Conservation (phyloP, 1,140 invertebrate species). For the Aphelenchoides fujianensis region DNA sequence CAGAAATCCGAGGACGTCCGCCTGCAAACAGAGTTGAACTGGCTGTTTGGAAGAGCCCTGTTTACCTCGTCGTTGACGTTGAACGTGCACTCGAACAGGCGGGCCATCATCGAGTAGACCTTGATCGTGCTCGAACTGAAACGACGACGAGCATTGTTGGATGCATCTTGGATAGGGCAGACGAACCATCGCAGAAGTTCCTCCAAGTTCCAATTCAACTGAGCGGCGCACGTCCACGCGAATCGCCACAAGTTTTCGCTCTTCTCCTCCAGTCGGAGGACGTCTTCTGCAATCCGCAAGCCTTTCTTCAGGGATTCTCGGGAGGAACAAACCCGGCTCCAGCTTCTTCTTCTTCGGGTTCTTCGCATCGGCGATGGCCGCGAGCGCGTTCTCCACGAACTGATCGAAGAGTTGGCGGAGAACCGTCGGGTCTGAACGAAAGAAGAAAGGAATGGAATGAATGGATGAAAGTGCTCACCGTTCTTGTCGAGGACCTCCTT, state of each 20-base stretch:
- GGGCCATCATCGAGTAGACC: constrained; percentile 2
- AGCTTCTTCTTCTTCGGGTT: background rate
- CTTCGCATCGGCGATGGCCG: background rate
- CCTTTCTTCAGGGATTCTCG: background rate
- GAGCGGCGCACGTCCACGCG: constrained; percentile 7
- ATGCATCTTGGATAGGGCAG: background rate
- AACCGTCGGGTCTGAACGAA: background rate
- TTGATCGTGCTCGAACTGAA: background rate
- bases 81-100: background rate
- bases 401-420: background rate
- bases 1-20: background rate
- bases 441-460: no score
- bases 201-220: background rate
- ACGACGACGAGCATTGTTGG: background rate
- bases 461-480: no score
- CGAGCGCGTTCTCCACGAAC: background rate
- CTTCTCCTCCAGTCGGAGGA: background rate
- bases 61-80: background rate
- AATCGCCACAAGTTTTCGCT: background rate
- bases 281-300: background rate
- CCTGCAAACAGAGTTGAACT: constrained; percentile 1
- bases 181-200: background rate
- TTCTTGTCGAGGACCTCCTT: background rate
- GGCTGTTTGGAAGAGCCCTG: background rate
- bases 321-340: background rate